Evolutionary conservation across 1,140 invertebrate species (phyloP).

Genomic region (Rhynchophorus ferrugineus): DNA sequence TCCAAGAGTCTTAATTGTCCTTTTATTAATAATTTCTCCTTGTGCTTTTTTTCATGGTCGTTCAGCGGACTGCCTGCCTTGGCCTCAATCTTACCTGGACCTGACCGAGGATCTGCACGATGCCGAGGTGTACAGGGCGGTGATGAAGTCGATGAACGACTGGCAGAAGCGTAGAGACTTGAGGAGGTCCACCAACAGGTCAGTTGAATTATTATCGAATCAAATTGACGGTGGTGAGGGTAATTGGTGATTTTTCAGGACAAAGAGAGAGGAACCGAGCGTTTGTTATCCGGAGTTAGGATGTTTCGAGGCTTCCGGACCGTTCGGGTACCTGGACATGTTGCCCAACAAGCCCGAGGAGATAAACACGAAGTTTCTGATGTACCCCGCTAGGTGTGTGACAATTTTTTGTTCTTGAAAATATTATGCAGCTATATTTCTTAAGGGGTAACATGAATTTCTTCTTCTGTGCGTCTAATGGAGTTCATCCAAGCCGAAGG

Average conservation of each 20-base stretch:
- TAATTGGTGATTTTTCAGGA: no score
- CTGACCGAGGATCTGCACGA: slow-evolving; percentile 52
- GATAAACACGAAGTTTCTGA: slow-evolving; percentile 71
- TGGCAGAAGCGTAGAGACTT: slow-evolving; percentile 42
- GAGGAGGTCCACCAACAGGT: slow-evolving; percentile 26
- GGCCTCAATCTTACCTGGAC: slow-evolving; percentile 38
- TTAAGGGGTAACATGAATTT: no score
- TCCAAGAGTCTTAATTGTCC: no score
- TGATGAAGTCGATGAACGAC: slow-evolving; percentile 49
- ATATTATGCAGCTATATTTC: no score
- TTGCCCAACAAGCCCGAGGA: slow-evolving; percentile 81
- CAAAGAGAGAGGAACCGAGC: slow-evolving; percentile 56
- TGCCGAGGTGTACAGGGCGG: slow-evolving; percentile 51
- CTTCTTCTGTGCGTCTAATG: no score
- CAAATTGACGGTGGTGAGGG: no score
- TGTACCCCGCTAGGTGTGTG: slow-evolving; percentile 47
- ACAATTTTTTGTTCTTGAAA: slow-evolving; percentile 2
- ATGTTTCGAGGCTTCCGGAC: slow-evolving; percentile 86
- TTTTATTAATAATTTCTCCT: no score
- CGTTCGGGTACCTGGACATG: slow-evolving; percentile 86
- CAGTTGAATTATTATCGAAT: no score
- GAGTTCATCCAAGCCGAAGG: no score
- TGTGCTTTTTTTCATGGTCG: no score
- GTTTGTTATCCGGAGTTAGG: slow-evolving; percentile 90
- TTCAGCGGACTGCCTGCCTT: slow-evolving; percentile 26